A percentile compares a stretch with the other conserved stretches of the same genome.
phyloP scores from a whole-genome alignment of 2,113 vertebrate genomes.

The Odobenus rosmarus region DNA sequence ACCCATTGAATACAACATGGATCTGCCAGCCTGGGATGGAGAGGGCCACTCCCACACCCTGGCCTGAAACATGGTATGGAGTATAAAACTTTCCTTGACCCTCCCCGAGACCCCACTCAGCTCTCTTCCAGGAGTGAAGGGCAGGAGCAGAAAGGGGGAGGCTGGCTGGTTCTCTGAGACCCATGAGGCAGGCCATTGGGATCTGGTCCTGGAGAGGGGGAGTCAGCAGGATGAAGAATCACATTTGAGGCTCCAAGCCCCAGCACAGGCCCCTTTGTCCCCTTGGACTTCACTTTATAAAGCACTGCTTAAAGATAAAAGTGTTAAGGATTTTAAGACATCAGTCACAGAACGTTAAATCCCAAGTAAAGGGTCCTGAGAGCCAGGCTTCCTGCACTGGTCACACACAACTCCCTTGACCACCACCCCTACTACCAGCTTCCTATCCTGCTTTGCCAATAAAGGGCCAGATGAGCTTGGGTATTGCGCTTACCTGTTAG shows the following conservation, averaged over 20 bases:
- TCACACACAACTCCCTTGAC: not conserved
- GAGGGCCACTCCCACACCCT: rapidly evolving
- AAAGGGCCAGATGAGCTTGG: not conserved
- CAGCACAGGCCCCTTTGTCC: not conserved
- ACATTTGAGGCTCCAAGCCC: rapidly evolving
- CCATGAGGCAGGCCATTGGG: too few relatives aligned
- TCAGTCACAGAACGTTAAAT: not conserved
- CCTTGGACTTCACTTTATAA: not conserved
- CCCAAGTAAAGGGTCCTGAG: rapidly evolving
- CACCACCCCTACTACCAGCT: rapidly evolving
- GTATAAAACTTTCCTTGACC: too few relatives aligned
- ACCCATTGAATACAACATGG: rapidly evolving
- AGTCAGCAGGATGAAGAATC: not conserved
- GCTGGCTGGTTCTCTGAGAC: too few relatives aligned
- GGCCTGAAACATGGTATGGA: rapidly evolving
- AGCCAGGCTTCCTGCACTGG: rapidly evolving
- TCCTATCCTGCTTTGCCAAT: not conserved
- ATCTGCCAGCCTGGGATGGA: too few relatives aligned
- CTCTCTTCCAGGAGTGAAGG: not conserved
- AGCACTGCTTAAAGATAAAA: not conserved
- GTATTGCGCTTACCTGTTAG: not conserved
- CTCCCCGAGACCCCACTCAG: rapidly evolving
- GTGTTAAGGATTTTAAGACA: not conserved
- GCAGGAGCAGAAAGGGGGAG: not conserved
- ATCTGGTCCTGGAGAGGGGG: rapidly evolving